Evolutionary conservation across 2,113 vertebrate species (phyloP), one percentile per base, ranked within the genome.

Genomic region (Corythoichthys haematopterus): DNA sequence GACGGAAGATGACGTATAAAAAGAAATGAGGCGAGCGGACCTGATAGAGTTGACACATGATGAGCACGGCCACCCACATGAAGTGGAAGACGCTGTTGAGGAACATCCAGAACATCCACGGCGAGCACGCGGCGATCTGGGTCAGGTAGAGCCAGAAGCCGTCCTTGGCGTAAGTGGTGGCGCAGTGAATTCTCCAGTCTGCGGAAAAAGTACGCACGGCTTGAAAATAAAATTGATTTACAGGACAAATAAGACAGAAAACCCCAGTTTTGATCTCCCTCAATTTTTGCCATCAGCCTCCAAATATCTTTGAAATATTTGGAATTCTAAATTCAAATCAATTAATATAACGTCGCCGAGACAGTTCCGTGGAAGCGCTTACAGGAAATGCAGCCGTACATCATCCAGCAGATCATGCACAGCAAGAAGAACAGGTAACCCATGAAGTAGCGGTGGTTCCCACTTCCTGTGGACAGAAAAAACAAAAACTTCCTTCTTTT

Each of bases 101-200:
- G 85, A 99, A 99, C 97, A 99, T 99, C 97, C 97, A 99, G 80
- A 99, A 99, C 94, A 99, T 97, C 97, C 97, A 99, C 0, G 97
- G 96, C 1, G 97, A 99, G 84, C 96, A 99, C 46, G 95, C 95
- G 67, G 97, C 96, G 61, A 99, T 98, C 80, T 99, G 95, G 37
- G 96, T 98, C 80, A 98, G 81, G 0, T 98, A 99, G 12, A 95
- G 93, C 97, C 97, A 99, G 83, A 98, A 95, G 10, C 97, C 97
- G 62, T 99, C 97, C 88, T 94, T 95, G 64, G 92, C 84, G 0
- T 99, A 99, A 65, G 78, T 96, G 82, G 96, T 97, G 82, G 94
- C 92, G 82, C 97, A 99, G 85, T 97, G 96, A 71, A 98, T 91
- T 69, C 94, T 93, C 97, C 97, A 99, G 85, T 98, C 97, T 99